phyloP scores from a whole-genome alignment of 2,888 invertebrate species.

The Drosophila helvetica region DNA sequence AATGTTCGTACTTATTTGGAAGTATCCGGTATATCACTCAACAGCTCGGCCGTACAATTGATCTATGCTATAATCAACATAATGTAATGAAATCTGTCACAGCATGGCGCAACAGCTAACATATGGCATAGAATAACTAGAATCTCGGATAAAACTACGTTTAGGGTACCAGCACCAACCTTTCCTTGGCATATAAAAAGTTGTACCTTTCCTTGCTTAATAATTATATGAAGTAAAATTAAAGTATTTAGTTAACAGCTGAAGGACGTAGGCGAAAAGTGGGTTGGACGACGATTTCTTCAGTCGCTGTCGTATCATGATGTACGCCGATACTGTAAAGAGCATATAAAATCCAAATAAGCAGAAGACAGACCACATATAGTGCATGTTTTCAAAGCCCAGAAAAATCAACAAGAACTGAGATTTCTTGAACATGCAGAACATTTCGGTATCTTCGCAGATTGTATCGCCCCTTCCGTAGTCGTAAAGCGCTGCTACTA shows the following conservation, averaged over 20 bases:
- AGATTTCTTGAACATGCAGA: constrained; percentile 91
- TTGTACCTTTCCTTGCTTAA: no score
- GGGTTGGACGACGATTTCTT: constrained; percentile 87
- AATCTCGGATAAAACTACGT: constrained; percentile 12
- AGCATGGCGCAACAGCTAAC: neutral
- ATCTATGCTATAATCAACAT: neutral
- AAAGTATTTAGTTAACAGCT: constrained; percentile 88
- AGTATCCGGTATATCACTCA: neutral
- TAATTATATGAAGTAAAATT: constrained; percentile 84
- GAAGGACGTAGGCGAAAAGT: constrained; percentile 88
- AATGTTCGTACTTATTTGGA: neutral
- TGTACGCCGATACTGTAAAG: constrained; percentile 88
- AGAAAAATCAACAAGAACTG: constrained; percentile 90
- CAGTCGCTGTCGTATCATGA: constrained; percentile 89
- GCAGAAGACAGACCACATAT: constrained; percentile 88
- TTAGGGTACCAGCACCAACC: neutral
- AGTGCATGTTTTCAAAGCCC: constrained; percentile 89
- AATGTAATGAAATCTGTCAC: neutral
- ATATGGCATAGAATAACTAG: constrained; percentile 6
- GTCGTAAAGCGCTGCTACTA: constrained; percentile 92
- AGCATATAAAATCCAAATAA: constrained; percentile 89
- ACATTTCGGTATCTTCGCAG: constrained; percentile 89
- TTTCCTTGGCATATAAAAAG: neutral
- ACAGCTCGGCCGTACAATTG: neutral
- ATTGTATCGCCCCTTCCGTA: constrained; percentile 88